phyloP scores from a whole-genome alignment of 2,888 invertebrate species.

The Sinohyriopsis cumingii region DNA sequence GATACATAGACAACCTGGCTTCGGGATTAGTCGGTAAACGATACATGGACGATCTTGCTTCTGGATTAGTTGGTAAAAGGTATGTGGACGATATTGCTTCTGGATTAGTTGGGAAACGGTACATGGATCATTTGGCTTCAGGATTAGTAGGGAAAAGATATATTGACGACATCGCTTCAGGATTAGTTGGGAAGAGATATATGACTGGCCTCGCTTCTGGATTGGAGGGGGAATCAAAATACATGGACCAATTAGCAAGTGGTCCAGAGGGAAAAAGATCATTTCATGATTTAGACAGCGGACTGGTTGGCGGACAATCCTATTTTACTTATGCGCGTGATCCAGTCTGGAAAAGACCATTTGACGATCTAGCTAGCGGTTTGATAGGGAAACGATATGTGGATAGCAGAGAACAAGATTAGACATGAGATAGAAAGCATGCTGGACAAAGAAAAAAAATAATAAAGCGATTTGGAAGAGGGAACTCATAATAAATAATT shows the following conservation, averaged over 20 bases:
- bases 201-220: slow-evolving; percentile 10
- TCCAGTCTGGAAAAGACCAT: slow-evolving; percentile 7
- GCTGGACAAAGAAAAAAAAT: too few relatives aligned
- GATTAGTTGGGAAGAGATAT: slow-evolving; percentile 14
- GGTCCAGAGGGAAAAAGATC: slow-evolving; percentile 12
- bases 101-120: slow-evolving; percentile 14
- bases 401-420: background rate
- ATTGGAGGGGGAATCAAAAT: slow-evolving; percentile 9
- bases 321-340: slow-evolving; percentile 6
- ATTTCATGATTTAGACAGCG: slow-evolving; percentile 9
- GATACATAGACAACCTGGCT: slow-evolving; percentile 6
- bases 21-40: slow-evolving; percentile 15
- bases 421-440: too few relatives aligned
- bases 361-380: slow-evolving; percentile 4
- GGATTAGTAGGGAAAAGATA: slow-evolving; percentile 15
- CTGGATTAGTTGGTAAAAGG: slow-evolving; percentile 14
- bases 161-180: slow-evolving; percentile 12
- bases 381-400: slow-evolving; percentile 9
- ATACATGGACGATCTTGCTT: slow-evolving; percentile 5
- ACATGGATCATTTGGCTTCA: slow-evolving; percentile 8
- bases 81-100: slow-evolving; percentile 9
- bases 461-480: too few relatives aligned
- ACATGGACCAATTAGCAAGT: slow-evolving; percentile 4
- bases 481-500: too few relatives aligned
- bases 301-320: slow-evolving; percentile 6